phyloP scores from a whole-genome alignment of 1,140 invertebrate genomes.

The Melitaea cinxia region DNA sequence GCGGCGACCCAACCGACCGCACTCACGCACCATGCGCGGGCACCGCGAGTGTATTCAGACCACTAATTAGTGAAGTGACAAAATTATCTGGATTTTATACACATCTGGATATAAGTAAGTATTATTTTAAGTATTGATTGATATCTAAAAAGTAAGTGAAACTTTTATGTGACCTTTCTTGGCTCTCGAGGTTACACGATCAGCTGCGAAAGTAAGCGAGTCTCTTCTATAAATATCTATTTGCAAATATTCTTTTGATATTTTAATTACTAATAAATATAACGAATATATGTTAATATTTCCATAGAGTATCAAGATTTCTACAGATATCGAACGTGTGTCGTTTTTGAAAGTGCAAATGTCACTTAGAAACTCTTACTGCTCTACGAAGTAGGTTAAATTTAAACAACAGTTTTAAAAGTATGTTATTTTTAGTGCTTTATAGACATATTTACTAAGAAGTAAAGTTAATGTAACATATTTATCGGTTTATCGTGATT shows the following conservation, averaged over 20 bases:
- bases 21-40: conserved; percentile 60
- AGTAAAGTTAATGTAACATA: conserved; percentile 9
- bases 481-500: conserved; percentile 19
- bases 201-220: conserved; percentile 62
- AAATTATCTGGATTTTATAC: conserved; percentile 54
- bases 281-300: not conserved
- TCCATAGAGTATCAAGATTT: not conserved
- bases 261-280: not conserved
- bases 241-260: not conserved
- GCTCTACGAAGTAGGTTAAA: conserved; percentile 32
- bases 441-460: too few species aligned
- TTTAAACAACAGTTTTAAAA: conserved; percentile 18
- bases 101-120: conserved; percentile 28
- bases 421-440: too few species aligned
- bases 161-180: conserved; percentile 43
- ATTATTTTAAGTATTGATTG: conserved; percentile 2
- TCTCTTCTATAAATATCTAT: conserved; percentile 7
- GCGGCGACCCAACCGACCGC: conserved; percentile 60
- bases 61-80: conserved; percentile 71
- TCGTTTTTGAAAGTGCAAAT: conserved; percentile 70
- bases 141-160: not conserved
- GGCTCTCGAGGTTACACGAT: conserved; percentile 50
- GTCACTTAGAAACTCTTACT: conserved; percentile 35
- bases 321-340: conserved; percentile 30
- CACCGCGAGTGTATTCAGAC: conserved; percentile 61